Percentiles rank a stretch among this genome's conserved stretches.
These are phyloP conservation scores for Leucoraja erinaceus DNA, from an alignment of 2,113 vertebrate species.

Conservation along the genomic window DNA sequence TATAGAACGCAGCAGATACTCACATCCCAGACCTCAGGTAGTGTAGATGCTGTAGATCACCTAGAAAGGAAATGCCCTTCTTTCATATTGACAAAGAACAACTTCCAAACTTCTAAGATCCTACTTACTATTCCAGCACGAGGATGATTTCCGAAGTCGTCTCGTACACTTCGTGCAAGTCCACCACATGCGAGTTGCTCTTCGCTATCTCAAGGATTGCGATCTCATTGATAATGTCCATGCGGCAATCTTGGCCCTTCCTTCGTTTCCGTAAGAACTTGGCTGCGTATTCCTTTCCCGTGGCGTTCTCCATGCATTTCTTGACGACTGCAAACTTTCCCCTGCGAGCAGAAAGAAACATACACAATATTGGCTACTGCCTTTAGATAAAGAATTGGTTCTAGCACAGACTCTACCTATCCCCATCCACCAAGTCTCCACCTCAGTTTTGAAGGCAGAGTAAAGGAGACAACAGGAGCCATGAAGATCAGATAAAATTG, in stretches of 20 bases:
- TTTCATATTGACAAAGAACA: background rate
- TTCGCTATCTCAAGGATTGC: slow-evolving; percentile 82
- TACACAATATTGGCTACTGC: background rate
- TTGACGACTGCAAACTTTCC: slow-evolving; percentile 95
- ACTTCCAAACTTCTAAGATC: background rate
- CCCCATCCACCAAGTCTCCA: background rate
- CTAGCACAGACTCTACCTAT: background rate
- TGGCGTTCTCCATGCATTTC: slow-evolving; percentile 83
- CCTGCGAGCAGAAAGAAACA: slow-evolving; percentile 50
- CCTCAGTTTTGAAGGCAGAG: background rate
- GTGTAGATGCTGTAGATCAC: background rate
- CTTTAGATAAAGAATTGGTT: background rate
- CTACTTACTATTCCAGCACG: slow-evolving; percentile 86
- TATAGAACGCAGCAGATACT: background rate
- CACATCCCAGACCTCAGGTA: background rate
- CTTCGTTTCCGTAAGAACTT: slow-evolving; percentile 90
- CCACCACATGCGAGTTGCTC: slow-evolving; percentile 77
- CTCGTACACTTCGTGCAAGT: slow-evolving; percentile 86
- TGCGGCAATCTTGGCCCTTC: slow-evolving; percentile 83
- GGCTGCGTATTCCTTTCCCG: slow-evolving; percentile 81
- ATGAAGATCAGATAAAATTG: background rate
- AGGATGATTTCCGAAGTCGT: slow-evolving; percentile 81
- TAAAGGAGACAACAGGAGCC: background rate
- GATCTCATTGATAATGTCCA: slow-evolving; percentile 88
- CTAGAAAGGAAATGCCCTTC: background rate